Conservation (phyloP, 2,113 vertebrate species). For the Phalacrocorax brasilianus region DNA sequence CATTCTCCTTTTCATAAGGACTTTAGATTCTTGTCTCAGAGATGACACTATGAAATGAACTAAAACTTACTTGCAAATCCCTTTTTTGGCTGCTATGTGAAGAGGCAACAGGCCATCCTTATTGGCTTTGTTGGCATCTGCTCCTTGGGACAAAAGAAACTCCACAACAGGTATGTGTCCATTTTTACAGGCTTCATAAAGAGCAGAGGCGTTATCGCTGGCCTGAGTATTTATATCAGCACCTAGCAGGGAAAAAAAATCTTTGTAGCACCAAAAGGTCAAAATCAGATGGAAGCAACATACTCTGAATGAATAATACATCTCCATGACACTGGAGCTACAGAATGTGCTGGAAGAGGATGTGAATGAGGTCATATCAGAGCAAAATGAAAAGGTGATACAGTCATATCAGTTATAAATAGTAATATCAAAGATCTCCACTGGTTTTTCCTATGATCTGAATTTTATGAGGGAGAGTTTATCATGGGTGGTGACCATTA, state of each 20-base stretch:
- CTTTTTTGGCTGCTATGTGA: conserved; percentile 87
- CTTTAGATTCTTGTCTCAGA: not conserved
- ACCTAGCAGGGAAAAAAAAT: conserved; percentile 70
- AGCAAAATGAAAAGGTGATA: not conserved
- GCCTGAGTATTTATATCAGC: conserved; percentile 90
- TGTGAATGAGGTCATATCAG: not conserved
- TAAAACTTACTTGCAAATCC: conserved; percentile 82
- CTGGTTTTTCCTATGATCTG: not conserved
- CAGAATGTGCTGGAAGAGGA: not conserved
- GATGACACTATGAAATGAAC: not conserved
- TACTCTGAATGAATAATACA: not conserved
- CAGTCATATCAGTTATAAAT: not conserved
- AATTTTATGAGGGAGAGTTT: not conserved
- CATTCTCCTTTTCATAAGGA: not conserved
- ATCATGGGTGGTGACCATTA: not conserved
- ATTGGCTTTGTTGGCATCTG: conserved; percentile 88
- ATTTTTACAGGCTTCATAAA: conserved; percentile 93
- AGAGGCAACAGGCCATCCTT: conserved; percentile 87
- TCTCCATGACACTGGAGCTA: not conserved
- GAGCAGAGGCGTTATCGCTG: conserved; percentile 83
- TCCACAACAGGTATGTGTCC: conserved; percentile 80
- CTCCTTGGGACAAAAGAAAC: conserved; percentile 85
- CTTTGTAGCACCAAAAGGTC: not conserved
- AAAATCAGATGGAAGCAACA: not conserved
- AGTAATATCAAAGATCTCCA: not conserved